Evolutionary conservation across 2,888 invertebrate species (phyloP), one percentile per base, ranked within the genome.

Genomic region (Anodontia alba): DNA sequence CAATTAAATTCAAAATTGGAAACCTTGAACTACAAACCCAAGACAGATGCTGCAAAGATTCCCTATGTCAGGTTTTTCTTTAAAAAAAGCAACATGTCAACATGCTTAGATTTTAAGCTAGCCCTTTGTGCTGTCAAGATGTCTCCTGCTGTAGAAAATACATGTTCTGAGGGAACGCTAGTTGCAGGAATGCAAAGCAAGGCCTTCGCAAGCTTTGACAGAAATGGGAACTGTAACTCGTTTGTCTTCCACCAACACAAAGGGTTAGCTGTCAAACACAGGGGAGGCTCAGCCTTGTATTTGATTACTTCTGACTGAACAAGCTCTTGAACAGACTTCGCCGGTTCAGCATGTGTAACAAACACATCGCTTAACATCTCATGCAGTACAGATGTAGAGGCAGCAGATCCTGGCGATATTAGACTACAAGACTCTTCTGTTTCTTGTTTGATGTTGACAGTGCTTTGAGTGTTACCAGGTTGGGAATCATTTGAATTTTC

Each of bases 71-170:
- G 1, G 26, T 67, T 74, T 31, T 74, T 66, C 17, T 76, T 76
- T 36, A 69, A 57, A 42, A 69, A 69, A 0, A 69, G 17, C 3
- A 69, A 26, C 10, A 12, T 43, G 29, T 76, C 68, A 71, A 71
- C 62, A 66, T 66, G 70, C 36, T 76, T 43, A 46, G 62, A 10
- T 17, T 57, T 31, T 8, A 67, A 43, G n/a, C 51, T 43, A 23
- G 77, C 46, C 29, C 77, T 31, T 26, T 36, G 36, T 17, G 51
- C 77, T 29, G 46, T 77, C 5, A 77, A 46, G 20, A 77, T 57
- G 33, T 72, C 77, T 17, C 77, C 77, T 5, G 77, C 77, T 2
- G 66, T 77, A 20, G 66, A 72, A n/a, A 77, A 77, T 10, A 77
- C 66, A 20, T 71, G 17, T 38, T 77, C 72, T n/a, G 49, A 66